Evolutionary conservation across 2,888 invertebrate genomes (phyloP), one percentile per base, ranked within the genome.

Genomic region (Xestoiulus laeticollis): DNA sequence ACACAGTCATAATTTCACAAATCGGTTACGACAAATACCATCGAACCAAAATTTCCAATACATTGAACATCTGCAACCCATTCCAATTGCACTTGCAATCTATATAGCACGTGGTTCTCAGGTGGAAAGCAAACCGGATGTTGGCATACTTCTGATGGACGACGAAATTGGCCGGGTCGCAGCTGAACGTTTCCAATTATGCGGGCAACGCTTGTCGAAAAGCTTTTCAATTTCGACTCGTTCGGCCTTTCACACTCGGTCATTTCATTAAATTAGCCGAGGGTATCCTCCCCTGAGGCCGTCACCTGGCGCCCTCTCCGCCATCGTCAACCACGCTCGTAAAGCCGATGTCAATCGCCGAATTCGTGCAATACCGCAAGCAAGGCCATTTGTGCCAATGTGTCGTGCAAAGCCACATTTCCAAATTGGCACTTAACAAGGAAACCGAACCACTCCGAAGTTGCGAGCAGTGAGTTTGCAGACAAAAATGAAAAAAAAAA

Each of bases 101-200:
- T 12, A 38, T 38, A 8, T 8, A 38, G 38, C 38, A 38, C 68
- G 68, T 26, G 22, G 22, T 78, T 30, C 78, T 30, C 30, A 68
- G 22, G 78, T 30, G 30, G 78, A 0, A 12, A 12, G 38, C 38
- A 38, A 38, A 5, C 38, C 38, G 38, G 38, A 38, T 38, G 38
- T 38, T 38, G 38, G 38, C 38, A 38, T 5, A 5, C 38, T 8
- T 38, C 38, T 38, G 38, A 38, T 22, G 59, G 22, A 68, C 22
- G 19, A 10, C 6, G 1, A 68, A 26, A 26, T 68, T 78, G 30
- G 30, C 1, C 1, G 6, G 30, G 78, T 14, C 30, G 78, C 78
- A 78, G 78, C 78, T 78, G 78, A 78, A 78, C 78, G 26, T 78
- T 78, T 78, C 30, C 78, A 78, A 78, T 78, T 78, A 78, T 78